Evolutionary conservation across 2,113 vertebrate species (phyloP), one percentile per base, ranked within the genome.

Genomic region (Lamprotornis superbus): DNA sequence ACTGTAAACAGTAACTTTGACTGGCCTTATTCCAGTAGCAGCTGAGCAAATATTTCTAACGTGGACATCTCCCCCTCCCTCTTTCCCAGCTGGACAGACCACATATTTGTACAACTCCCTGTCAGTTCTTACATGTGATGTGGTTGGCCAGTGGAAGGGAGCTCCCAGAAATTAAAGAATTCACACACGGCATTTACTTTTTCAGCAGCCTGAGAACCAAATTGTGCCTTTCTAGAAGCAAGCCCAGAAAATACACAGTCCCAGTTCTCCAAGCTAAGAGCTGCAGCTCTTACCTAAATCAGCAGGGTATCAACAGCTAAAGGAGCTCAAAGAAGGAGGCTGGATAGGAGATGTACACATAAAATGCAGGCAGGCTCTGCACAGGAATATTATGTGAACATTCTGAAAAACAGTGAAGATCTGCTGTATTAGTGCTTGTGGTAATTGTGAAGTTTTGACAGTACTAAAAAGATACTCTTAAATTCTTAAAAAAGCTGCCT

Each of bases 41-140:
- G 97, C 98, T 98, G 97, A 94, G 65, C 93, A 97, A 98, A 97
- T 94, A 98, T 83, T 97, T 96, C 69, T 93, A 60, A 63, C 28
- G 17, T 12, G 81, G 87, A 85, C 92, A 83, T 50, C 59, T 76
- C 68, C 53, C 90, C 42, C 40, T 64, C 33, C 57, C 75, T 71
- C 74, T 44, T 91, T 97, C 80, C 94, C 87, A 85, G 78, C 57
- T 84, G 92, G 76, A 96, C 94, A 96, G 37, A 94, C 27, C 35
- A 63, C 42, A 20, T 56, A 73, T 83, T 87, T 94, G 94, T 90
- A 3, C 49, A 89, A 65, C 69, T 86, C 49, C 42, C 40, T 56
- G 37, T 70, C 67, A 47, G 78, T 84, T 44, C 59, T 95, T 76
- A 22, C 3, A 55, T 35, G 40, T 94, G 33, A 77, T 55, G 37